Base-by-base conservation (phyloP, 2,888 invertebrate genomes). In the Ennomos erosarius region DNA sequence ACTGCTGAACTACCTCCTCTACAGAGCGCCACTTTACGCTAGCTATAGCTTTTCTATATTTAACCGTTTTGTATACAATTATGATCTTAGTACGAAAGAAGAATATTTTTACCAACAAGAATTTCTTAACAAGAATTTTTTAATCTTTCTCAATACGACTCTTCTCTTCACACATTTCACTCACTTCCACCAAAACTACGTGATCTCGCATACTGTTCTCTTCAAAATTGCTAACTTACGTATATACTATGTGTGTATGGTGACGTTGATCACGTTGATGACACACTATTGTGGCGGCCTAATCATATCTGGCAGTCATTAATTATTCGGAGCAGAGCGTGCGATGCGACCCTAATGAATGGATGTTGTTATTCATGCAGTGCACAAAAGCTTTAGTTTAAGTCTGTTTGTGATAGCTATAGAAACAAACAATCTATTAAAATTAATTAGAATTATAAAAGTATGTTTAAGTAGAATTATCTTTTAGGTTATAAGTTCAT, bases 221-320 rank as follows among this genome's bases (percentile, higher is more conserved):
- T n/a, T 10, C 9, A 12, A 44, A 35, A 42, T 40, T 51, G 38
- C 54, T 49, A 0, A 43, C 60, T 51, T 43, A 57, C 55, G 56
- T 62, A 62, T 62, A 53, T 55, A 56, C 44, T 57, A 59, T 64
- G 62, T 59, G 64, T 62, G 62, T 64, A 54, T 64, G 65, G n/a
- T n/a, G n/a, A n/a, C n/a, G n/a, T n/a, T 62, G 70, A 64, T 75
- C 73, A 74, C 78, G 77, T 73, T 88, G 86, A 88, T 87, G 86
- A 88, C 86, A 83, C 60, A 68, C 77, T 80, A 87, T 89, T 89
- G 88, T 88, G 86, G 82, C 64, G 69, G 80, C 76, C 80, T 88
- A 88, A 89, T 87, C 84, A 87, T 88, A 88, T 87, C 84, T 80
- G 76, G 77, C 76, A 63, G 78, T 79, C 83, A 84, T 88, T 87